These are phyloP conservation scores for Ptiloglossa arizonensis DNA, from an alignment of 1,140 invertebrate genomes.

Conservation along the genomic window DNA sequence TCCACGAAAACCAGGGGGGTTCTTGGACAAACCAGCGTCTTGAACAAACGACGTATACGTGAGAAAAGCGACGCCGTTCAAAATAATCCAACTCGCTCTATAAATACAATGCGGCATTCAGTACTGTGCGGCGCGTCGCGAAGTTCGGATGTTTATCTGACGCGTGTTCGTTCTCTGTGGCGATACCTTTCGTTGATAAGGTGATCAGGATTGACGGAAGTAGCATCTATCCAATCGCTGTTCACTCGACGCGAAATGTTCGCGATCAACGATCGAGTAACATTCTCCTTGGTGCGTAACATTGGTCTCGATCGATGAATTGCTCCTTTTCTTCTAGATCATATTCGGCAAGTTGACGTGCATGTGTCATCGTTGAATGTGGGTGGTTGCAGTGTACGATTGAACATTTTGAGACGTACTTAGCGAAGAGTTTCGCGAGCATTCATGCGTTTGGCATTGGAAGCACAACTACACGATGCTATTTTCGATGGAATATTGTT, in stretches of 20 bases:
- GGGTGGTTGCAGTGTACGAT: too few relatives aligned
- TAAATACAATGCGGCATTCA: constrained; percentile 82
- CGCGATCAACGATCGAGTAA: not conserved
- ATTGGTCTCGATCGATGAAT: too few relatives aligned
- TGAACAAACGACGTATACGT: constrained; percentile 60
- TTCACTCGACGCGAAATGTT: not conserved
- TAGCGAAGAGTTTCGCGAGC: too few relatives aligned
- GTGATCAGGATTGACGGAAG: not conserved
- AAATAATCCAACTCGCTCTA: constrained; percentile 81
- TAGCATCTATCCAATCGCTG: too few relatives aligned
- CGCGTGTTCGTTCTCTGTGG: constrained; percentile 4
- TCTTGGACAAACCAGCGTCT: not conserved
- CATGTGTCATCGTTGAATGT: too few relatives aligned
- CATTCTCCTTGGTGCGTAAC: too few relatives aligned
- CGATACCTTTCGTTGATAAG: constrained; percentile 8
- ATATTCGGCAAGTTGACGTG: too few relatives aligned
- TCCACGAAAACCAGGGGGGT: not conserved
- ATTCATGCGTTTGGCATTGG: too few relatives aligned
- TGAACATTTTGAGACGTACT: too few relatives aligned
- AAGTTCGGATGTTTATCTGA: constrained; percentile 74
- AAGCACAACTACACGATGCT: too few relatives aligned
- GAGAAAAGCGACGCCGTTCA: constrained; percentile 78
- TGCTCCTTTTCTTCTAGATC: too few relatives aligned
- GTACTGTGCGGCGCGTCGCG: constrained; percentile 78
- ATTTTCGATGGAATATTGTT: too few relatives aligned